These are phyloP conservation scores for Patiria miniata DNA, from an alignment of 35 echinoderm and acorn worm species.

Conservation along the genomic window DNA sequence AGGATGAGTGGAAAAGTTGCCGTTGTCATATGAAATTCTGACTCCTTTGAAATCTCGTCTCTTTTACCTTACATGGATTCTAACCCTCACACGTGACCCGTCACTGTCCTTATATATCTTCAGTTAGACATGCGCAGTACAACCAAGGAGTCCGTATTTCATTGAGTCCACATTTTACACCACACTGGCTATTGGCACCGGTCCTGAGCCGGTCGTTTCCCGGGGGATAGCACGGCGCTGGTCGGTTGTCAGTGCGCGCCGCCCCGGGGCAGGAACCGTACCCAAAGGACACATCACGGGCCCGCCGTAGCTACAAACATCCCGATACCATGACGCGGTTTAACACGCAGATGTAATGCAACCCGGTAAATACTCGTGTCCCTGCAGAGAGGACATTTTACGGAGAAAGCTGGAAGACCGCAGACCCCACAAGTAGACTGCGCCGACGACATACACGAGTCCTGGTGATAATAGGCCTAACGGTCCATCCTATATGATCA, in stretches of 20 bases:
- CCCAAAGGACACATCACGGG: background rate
- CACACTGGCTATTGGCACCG: background rate
- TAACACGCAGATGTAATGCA: background rate
- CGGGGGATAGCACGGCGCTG: background rate
- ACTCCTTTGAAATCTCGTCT: too few species aligned
- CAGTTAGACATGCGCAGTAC: too few species aligned
- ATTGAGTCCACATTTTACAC: too few species aligned
- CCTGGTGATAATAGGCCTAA: background rate
- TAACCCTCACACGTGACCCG: too few species aligned
- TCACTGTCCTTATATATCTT: too few species aligned
- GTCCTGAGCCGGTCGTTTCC: background rate
- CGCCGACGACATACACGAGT: constrained; percentile 18
- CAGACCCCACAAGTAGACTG: constrained; percentile 17
- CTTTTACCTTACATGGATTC: too few species aligned
- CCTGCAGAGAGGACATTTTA: background rate
- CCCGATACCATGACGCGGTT: background rate
- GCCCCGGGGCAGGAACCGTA: background rate
- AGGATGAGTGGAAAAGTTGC: background rate
- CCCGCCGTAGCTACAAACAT: constrained; percentile 23
- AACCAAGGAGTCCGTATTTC: too few species aligned
- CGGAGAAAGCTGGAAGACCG: background rate
- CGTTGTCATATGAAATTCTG: too few species aligned
- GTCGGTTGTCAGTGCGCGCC: background rate
- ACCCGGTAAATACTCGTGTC: background rate
- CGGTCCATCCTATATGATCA: background rate